Base-by-base conservation (phyloP, 2,797 vertebrate genomes). In the Sebastiscus albofasciatus region DNA sequence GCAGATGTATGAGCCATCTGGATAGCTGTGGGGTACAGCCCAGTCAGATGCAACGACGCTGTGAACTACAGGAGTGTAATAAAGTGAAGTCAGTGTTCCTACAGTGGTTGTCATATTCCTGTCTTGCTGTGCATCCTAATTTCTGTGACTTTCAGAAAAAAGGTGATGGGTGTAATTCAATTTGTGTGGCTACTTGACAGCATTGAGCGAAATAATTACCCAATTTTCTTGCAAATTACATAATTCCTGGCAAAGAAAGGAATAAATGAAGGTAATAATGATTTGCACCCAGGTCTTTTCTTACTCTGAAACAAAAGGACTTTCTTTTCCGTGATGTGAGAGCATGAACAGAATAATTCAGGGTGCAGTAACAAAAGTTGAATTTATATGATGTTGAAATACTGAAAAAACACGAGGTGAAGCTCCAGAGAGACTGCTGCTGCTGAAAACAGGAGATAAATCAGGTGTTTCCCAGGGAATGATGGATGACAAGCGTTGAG, bases 1-100 rank as follows among this genome's bases (percentile, higher is more conserved):
- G 79, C 73, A 80, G 77, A 80, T 70, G 79, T 55, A 72, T 1
- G 71, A 46, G 65, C 80, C 85, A 80, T 89, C 82, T 86, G 82
- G 71, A 54, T 39, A 39, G 26, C 85, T 73, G 82, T 79, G 77
- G 84, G 79, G 66, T 71, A 24, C 62, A 3, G 12, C 61, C 65
- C 72, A 74, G 62, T 29, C 14, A 79, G 79, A 83, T 20, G 66
- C 73, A 73, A 65, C 70, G 66, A 68, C 29, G 73, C 80, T 79
- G 73, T 67, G 75, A 84, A 72, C 61, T 49, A 77, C 61, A 75
- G 76, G 78, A 80, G 27, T 3, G 33, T 77, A 81, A 87, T 84
- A 72, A 82, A 86, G 81, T 58, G 22, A 46, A 64, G 36, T 22
- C 10, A 1, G 13, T 66, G 54, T n/a, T 69, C 60, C 55, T 2